Conservation (phyloP, 2,888 invertebrate genomes). For the Euplagia quadripunctaria region DNA sequence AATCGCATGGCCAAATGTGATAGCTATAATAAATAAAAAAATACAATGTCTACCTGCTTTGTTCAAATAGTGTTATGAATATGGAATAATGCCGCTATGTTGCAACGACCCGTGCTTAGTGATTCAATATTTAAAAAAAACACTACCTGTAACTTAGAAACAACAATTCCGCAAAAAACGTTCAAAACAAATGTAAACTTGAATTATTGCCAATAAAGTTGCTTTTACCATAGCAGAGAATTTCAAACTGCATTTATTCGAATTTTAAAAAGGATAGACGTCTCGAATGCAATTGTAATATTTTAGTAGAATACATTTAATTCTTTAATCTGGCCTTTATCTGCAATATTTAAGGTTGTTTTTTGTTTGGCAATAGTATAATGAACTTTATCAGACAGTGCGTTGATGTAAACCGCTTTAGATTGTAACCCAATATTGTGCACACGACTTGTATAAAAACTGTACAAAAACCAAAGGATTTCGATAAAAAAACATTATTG, state of each 20-base stretch:
- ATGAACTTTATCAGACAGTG: slow-evolving; percentile 33
- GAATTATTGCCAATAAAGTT: slow-evolving; percentile 18
- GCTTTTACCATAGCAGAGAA: slow-evolving; percentile 26
- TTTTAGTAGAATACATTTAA: slow-evolving; percentile 21
- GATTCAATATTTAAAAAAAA: slow-evolving; percentile 75
- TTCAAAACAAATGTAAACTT: slow-evolving; percentile 22
- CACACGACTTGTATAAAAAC: slow-evolving; percentile 71
- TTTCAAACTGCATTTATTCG: slow-evolving; percentile 30
- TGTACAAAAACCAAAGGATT: slow-evolving; percentile 68
- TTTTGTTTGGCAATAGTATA: slow-evolving; percentile 34
- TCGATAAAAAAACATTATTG: slow-evolving; percentile 66
- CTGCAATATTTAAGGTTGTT: slow-evolving; percentile 28
- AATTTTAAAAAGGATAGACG: slow-evolving; percentile 44
- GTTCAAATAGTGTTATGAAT: slow-evolving; percentile 63
- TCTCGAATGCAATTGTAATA: slow-evolving; percentile 55
- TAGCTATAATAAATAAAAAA: slow-evolving; percentile 31
- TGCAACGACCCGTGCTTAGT: slow-evolving; percentile 74
- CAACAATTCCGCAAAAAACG: slow-evolving; percentile 31
- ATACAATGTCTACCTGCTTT: slow-evolving; percentile 65
- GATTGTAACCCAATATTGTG: slow-evolving; percentile 77
- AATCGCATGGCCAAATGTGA: slow-evolving; percentile 17
- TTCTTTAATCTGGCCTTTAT: slow-evolving; percentile 37
- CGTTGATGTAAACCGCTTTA: slow-evolving; percentile 58
- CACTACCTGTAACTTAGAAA: slow-evolving; percentile 72
- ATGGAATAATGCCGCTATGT: slow-evolving; percentile 68